Evolutionary conservation across 2,797 vertebrate genomes (phyloP).

Genomic region (Myotis vivesi): DNA sequence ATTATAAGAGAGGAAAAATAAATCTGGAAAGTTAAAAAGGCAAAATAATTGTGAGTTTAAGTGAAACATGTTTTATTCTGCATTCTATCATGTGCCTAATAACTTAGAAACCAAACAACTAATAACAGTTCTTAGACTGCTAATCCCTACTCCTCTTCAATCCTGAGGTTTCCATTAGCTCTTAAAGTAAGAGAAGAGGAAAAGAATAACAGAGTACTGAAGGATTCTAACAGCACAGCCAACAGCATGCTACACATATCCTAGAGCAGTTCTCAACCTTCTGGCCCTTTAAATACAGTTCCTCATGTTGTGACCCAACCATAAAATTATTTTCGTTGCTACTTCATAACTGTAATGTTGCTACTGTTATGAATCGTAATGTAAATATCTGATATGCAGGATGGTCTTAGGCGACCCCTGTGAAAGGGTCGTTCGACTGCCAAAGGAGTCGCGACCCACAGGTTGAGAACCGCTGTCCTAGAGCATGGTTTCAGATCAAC

Average conservation of each 20-base stretch:
- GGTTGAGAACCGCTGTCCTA: not conserved
- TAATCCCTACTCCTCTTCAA: conserved; percentile 18
- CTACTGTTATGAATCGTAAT: no score
- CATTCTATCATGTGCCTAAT: not conserved
- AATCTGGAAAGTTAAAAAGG: not conserved
- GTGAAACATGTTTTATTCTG: not conserved
- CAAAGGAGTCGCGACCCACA: no score
- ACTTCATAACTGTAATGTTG: no score
- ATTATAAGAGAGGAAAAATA: not conserved
- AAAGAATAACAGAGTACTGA: not conserved
- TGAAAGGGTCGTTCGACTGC: no score
- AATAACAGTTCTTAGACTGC: not conserved
- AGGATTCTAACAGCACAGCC: not conserved
- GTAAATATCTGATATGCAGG: no score
- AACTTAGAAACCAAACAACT: not conserved
- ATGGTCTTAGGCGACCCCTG: no score
- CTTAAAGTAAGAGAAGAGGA: not conserved
- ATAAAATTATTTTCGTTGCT: no score
- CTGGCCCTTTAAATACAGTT: no score
- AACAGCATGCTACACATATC: not conserved
- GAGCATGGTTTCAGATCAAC: not conserved
- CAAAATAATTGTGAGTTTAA: conserved; percentile 35
- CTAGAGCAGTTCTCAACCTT: not conserved
- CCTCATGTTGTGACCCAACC: no score
- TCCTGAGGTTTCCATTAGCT: not conserved